A percentile compares a stretch with the other conserved stretches of the same genome.
Evolutionary conservation across 2,888 invertebrate species (phyloP).

Genomic region (Nomada flava): DNA sequence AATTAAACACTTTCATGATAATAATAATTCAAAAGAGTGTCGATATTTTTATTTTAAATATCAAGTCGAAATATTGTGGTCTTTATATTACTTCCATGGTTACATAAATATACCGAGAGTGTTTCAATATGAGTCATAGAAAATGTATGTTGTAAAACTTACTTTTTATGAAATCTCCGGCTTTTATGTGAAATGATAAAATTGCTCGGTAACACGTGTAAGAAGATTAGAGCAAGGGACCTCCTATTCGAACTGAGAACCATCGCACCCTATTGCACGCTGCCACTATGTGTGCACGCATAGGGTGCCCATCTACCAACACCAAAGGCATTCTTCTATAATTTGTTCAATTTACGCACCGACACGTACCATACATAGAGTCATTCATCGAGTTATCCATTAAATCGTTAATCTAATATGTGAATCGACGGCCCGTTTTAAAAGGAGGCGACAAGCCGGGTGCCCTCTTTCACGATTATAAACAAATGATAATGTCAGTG

Average conservation of each 20-base stretch:
- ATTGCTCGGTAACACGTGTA: neutral
- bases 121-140: too few relatives aligned
- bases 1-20: too few relatives aligned
- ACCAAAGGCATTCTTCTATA: conserved; percentile 81
- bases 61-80: too few relatives aligned
- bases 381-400: conserved; percentile 81
- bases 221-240: neutral
- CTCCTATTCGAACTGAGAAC: conserved; percentile 44
- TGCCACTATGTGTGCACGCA: conserved; percentile 58
- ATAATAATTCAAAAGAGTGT: neutral
- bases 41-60: neutral
- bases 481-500: conserved; percentile 50
- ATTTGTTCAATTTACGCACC: conserved; percentile 83
- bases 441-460: conserved; percentile 41
- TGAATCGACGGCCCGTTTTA: conserved; percentile 66
- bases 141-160: neutral
- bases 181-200: neutral
- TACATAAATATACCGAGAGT: too few relatives aligned
- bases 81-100: too few relatives aligned
- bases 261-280: conserved; percentile 45
- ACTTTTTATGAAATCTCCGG: neutral
- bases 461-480: conserved; percentile 36
- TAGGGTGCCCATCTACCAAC: conserved; percentile 74
- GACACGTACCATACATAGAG: conserved; percentile 76
- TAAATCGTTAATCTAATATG: conserved; percentile 80